Percentiles rank a stretch among this genome's conserved stretches.
These are phyloP conservation scores for Drosophila antonietae DNA, from an alignment of 2,888 invertebrate species.

Conservation along the genomic window DNA sequence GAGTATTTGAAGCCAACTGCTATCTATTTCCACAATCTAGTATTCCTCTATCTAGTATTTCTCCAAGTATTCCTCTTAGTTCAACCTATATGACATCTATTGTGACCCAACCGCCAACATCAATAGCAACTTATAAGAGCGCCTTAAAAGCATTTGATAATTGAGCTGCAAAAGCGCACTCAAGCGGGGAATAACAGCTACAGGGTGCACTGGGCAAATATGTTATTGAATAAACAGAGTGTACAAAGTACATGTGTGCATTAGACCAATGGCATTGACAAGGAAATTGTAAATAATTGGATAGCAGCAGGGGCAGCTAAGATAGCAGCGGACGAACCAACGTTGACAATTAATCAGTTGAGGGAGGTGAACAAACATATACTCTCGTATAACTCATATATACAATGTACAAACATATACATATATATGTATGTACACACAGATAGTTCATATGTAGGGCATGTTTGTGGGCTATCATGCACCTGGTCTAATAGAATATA, in stretches of 20 bases:
- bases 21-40: too few relatives aligned
- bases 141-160: slow-evolving; percentile 49
- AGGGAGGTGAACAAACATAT: slow-evolving; percentile 7
- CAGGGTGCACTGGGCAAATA: slow-evolving; percentile 22
- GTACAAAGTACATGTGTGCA: slow-evolving; percentile 35
- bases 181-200: slow-evolving; percentile 33
- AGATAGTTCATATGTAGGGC: slow-evolving; percentile 13
- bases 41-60: too few relatives aligned
- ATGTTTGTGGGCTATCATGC: slow-evolving; percentile 25
- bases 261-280: slow-evolving; percentile 31
- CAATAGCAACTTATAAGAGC: background rate
- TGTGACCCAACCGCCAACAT: background rate
- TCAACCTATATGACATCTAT: background rate
- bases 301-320: background rate
- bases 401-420: background rate
- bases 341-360: slow-evolving; percentile 49
- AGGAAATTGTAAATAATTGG: slow-evolving; percentile 7
- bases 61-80: too few relatives aligned
- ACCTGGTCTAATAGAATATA: slow-evolving; percentile 23
- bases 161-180: slow-evolving; percentile 35
- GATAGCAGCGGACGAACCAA: background rate
- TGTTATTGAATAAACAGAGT: slow-evolving; percentile 32
- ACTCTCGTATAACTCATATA: background rate
- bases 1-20: too few relatives aligned
- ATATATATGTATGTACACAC: background rate